Evolutionary conservation across 1,140 invertebrate species (phyloP).

Genomic region (Pachyrhynchus sulphureomaculatus): DNA sequence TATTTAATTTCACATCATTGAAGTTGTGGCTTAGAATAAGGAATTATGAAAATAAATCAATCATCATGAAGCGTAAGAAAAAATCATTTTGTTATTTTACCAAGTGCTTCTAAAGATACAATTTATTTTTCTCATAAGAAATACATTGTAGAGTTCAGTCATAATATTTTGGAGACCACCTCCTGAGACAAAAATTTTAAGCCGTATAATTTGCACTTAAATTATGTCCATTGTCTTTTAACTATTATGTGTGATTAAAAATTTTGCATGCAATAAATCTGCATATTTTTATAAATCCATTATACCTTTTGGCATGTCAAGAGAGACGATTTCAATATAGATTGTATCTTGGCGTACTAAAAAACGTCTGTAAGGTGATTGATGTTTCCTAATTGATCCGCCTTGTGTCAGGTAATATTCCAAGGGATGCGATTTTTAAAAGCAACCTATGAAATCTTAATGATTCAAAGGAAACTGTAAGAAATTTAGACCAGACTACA

Average conservation of each 20-base stretch:
- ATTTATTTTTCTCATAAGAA: too few relatives aligned
- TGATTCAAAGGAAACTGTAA: too few relatives aligned
- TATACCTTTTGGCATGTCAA: slow-evolving; percentile 16
- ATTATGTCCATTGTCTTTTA: slow-evolving; percentile 15
- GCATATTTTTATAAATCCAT: slow-evolving; percentile 24
- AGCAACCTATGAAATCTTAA: too few relatives aligned
- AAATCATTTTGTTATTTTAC: too few relatives aligned
- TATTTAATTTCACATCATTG: too few relatives aligned
- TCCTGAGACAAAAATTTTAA: not conserved
- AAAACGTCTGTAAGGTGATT: slow-evolving; percentile 12
- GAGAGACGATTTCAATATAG: slow-evolving; percentile 21
- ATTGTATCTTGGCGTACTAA: slow-evolving; percentile 14
- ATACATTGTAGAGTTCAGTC: not conserved
- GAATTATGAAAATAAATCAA: too few relatives aligned
- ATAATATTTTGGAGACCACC: not conserved
- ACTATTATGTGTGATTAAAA: slow-evolving; percentile 19
- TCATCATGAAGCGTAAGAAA: too few relatives aligned
- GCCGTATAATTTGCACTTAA: slow-evolving; percentile 16
- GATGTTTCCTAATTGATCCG: slow-evolving; percentile 12
- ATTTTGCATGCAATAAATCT: slow-evolving; percentile 19
- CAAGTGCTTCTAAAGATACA: too few relatives aligned
- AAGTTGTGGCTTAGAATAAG: too few relatives aligned
- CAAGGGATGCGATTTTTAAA: not conserved
- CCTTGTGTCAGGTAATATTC: slow-evolving; percentile 5
- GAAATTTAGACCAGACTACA: too few relatives aligned